Conservation (phyloP, 1,140 invertebrate genomes). For the Elysia chlorotica region DNA sequence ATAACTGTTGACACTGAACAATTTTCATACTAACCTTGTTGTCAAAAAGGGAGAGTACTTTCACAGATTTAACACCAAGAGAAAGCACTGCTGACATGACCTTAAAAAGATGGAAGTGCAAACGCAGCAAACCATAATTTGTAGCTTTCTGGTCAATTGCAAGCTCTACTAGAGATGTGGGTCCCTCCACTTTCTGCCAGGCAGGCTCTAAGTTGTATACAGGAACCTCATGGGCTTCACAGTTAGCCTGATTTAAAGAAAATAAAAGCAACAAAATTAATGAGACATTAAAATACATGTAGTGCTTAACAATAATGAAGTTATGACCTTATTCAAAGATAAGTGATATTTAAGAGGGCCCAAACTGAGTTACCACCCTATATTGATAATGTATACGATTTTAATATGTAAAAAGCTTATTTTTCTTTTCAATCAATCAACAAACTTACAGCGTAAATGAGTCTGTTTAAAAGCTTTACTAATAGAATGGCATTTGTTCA, state of each 20-base stretch:
- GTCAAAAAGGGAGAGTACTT: slow-evolving; percentile 78
- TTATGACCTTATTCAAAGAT: too few relatives aligned
- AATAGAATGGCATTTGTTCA: too few relatives aligned
- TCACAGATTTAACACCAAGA: slow-evolving; percentile 78
- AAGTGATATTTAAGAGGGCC: too few relatives aligned
- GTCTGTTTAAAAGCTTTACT: too few relatives aligned
- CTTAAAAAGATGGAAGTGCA: slow-evolving; percentile 78
- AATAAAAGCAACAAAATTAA: too few relatives aligned
- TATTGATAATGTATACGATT: too few relatives aligned
- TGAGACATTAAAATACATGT: too few relatives aligned
- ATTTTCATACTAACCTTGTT: slow-evolving; percentile 64
- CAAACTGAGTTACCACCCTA: too few relatives aligned
- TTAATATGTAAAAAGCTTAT: too few relatives aligned
- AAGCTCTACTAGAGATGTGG: slow-evolving; percentile 71
- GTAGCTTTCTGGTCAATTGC: slow-evolving; percentile 76
- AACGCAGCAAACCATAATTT: slow-evolving; percentile 76
- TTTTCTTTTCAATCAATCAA: background rate
- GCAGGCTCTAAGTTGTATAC: slow-evolving; percentile 59
- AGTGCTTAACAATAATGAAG: too few relatives aligned
- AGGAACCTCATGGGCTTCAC: slow-evolving; percentile 57
- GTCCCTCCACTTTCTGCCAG: slow-evolving; percentile 60
- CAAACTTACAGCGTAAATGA: too few relatives aligned
- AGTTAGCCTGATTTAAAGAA: slow-evolving; percentile 61
- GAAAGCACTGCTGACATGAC: slow-evolving; percentile 78
- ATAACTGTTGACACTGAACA: too few relatives aligned